Evolutionary conservation across 1,140 invertebrate genomes (phyloP).

Genomic region (Bombus waltoni): DNA sequence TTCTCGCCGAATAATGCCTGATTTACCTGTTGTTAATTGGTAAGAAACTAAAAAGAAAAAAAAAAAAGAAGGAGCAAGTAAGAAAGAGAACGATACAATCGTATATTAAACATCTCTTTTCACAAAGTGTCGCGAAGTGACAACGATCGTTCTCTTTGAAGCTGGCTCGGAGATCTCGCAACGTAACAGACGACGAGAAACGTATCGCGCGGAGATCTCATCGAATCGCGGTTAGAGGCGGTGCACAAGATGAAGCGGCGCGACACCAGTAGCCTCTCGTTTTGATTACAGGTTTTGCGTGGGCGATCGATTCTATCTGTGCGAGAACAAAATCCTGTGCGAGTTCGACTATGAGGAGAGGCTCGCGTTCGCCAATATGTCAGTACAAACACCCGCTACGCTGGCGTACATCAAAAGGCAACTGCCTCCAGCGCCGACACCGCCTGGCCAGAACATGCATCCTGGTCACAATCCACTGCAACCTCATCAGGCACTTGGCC

Average conservation of each 20-base stretch:
- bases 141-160: too few species aligned
- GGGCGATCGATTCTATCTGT: conserved; percentile 97
- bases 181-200: too few species aligned
- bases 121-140: too few species aligned
- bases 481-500: conserved; percentile 76
- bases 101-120: too few species aligned
- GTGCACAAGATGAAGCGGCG: too few species aligned
- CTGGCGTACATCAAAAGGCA: conserved; percentile 94
- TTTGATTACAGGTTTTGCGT: conserved; percentile 93
- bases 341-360: conserved; percentile 98
- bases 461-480: conserved; percentile 78
- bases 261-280: conserved; percentile 4
- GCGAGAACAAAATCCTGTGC: conserved; percentile 98
- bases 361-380: conserved; percentile 95
- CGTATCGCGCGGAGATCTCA: background rate
- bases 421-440: conserved; percentile 84
- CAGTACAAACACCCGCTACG: conserved; percentile 91
- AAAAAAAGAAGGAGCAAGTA: too few species aligned
- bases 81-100: background rate
- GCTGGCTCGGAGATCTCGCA: too few species aligned
- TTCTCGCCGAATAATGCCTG: background rate
- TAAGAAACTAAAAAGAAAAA: background rate
- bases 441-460: conserved; percentile 76
- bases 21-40: background rate
- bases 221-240: background rate